A percentile compares a stretch with the other conserved stretches of the same genome.
Conservation (phyloP, 2,888 invertebrate species). For the Pristionchus maxplancki region DNA sequence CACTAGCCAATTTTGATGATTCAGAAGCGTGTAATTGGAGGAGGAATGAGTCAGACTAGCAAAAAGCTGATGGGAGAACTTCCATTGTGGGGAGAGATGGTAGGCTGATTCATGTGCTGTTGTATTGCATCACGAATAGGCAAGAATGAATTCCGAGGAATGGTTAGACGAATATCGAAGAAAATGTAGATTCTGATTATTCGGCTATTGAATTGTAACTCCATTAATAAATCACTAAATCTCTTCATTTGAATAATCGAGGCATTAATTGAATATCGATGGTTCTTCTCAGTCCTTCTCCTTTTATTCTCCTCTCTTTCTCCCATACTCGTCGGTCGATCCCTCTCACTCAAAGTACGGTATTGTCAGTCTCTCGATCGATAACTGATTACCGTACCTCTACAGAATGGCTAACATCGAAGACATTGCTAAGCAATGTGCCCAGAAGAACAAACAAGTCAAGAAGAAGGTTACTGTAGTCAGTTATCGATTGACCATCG, state of each 20-base stretch:
- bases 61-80: not conserved
- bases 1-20: not conserved
- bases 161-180: not conserved
- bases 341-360: not conserved
- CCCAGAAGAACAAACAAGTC: not conserved
- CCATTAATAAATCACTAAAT: no score
- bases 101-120: not conserved
- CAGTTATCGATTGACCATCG: not conserved
- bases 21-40: not conserved
- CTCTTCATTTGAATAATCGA: no score
- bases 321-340: not conserved
- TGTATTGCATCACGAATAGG: not conserved
- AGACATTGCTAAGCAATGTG: constrained; percentile 12
- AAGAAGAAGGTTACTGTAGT: constrained; percentile 42
- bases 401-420: constrained; percentile 30
- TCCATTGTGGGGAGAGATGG: not conserved
- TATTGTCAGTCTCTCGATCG: not conserved
- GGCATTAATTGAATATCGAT: no score
- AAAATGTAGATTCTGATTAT: no score
- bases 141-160: not conserved
- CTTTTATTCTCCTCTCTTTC: not conserved
- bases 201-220: no score
- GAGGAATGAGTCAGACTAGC: not conserved
- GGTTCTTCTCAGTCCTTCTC: not conserved
- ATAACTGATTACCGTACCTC: constrained; percentile 2